Percentiles rank a stretch among this genome's conserved stretches.
phyloP scores from a whole-genome alignment of 2,113 vertebrate genomes.

The Aspidoscelis tigris region DNA sequence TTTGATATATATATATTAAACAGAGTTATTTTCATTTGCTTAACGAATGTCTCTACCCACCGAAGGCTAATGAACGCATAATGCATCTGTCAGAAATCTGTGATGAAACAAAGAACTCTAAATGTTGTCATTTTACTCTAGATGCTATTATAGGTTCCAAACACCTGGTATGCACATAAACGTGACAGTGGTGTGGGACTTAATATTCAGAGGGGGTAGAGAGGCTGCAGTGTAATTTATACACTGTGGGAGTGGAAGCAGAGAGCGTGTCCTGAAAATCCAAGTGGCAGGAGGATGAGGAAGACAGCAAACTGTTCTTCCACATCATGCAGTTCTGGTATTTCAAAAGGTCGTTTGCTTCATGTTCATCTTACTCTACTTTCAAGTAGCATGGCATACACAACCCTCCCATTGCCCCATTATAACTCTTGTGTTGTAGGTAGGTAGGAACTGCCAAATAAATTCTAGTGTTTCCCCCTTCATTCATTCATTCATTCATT shows the following conservation, averaged over 20 bases:
- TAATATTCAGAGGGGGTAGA: slow-evolving; percentile 7
- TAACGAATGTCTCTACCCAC: slow-evolving; percentile 16
- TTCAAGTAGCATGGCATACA: neutral
- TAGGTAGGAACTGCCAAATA: neutral
- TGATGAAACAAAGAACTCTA: slow-evolving; percentile 26
- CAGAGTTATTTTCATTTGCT: slow-evolving; percentile 26
- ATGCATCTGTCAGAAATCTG: slow-evolving; percentile 32
- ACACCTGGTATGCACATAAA: slow-evolving; percentile 30
- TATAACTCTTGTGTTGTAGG: neutral
- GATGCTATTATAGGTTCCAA: slow-evolving; percentile 24
- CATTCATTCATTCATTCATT: too few relatives aligned
- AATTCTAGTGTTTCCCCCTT: too few relatives aligned
- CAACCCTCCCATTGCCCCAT: neutral
- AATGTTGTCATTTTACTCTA: slow-evolving; percentile 13
- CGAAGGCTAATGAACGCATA: slow-evolving; percentile 28
- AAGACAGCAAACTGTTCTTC: neutral
- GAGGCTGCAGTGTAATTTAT: slow-evolving; percentile 4
- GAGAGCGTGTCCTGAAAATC: neutral
- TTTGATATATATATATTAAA: slow-evolving; percentile 18
- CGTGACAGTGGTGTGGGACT: neutral
- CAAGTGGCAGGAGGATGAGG: neutral
- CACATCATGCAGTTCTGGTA: neutral
- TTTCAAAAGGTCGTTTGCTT: neutral
- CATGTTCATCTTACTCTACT: neutral
- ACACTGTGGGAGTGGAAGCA: neutral